Conservation (phyloP, 2,888 invertebrate genomes). For the Stenurella melanura region DNA sequence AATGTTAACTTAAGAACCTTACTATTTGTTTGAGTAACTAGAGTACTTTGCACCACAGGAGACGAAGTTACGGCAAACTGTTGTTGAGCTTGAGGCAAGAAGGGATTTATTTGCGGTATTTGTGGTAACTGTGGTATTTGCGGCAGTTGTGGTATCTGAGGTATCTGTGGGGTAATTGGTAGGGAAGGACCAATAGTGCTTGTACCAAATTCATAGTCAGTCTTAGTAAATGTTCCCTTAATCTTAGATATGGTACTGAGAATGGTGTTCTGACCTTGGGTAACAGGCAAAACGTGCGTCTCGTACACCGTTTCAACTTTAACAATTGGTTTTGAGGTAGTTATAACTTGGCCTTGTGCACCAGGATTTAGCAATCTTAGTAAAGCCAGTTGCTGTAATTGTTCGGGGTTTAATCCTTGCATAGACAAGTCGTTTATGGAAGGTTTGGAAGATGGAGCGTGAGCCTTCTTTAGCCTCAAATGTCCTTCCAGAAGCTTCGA, state of each 20-base stretch:
- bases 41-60: slow-evolving; percentile 86
- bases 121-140: slow-evolving; percentile 65
- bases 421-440: slow-evolving; percentile 60
- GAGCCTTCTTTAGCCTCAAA: slow-evolving; percentile 73
- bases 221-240: slow-evolving; percentile 86
- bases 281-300: slow-evolving; percentile 86
- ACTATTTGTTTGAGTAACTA: slow-evolving; percentile 86
- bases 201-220: slow-evolving; percentile 86
- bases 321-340: slow-evolving; percentile 85
- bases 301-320: slow-evolving; percentile 88
- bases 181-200: slow-evolving; percentile 80
- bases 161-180: slow-evolving; percentile 61
- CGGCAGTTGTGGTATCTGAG: slow-evolving; percentile 69
- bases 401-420: slow-evolving; percentile 66
- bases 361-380: slow-evolving; percentile 82
- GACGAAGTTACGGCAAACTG: slow-evolving; percentile 87
- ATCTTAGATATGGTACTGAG: slow-evolving; percentile 86
- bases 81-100: slow-evolving; percentile 75
- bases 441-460: slow-evolving; percentile 63
- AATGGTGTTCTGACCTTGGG: slow-evolving; percentile 84
- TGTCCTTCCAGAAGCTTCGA: slow-evolving; percentile 76
- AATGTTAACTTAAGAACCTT: slow-evolving; percentile 90
- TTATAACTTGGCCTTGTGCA: slow-evolving; percentile 82
- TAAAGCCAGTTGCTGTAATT: slow-evolving; percentile 72
- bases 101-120: slow-evolving; percentile 56